Conservation (phyloP, 2,797 vertebrate genomes). For the Poeciliopsis paucimaculata region DNA sequence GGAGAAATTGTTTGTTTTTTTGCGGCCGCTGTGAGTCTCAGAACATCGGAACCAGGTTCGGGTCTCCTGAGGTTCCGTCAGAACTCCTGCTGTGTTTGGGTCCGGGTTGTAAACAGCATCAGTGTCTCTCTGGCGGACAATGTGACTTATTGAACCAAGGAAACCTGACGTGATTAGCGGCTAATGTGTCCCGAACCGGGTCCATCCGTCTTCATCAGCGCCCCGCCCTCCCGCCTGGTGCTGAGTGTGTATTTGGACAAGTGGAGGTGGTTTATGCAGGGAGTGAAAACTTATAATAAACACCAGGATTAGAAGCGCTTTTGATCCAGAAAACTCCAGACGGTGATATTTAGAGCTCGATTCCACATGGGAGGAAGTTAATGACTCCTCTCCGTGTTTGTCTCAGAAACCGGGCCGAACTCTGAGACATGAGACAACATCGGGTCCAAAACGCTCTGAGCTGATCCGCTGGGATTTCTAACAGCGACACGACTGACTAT, state of each 20-base stretch:
- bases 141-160: conserved; percentile 59
- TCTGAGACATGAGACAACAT: neutral
- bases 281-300: conserved; percentile 86
- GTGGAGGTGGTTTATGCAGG: conserved; percentile 77
- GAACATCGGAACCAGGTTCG: neutral
- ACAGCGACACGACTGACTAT: neutral
- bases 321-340: conserved; percentile 68
- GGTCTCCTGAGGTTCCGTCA: neutral
- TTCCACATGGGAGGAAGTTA: conserved; percentile 56
- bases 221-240: conserved; percentile 57
- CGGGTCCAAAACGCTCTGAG: neutral
- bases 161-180: conserved; percentile 78
- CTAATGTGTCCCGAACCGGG: conserved; percentile 68
- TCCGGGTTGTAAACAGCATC: conserved; percentile 34
- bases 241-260: conserved; percentile 82
- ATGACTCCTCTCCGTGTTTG: conserved; percentile 46
- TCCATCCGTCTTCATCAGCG: conserved; percentile 80
- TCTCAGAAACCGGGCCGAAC: conserved; percentile 3
- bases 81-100: conserved; percentile 3
- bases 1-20: neutral
- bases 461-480: neutral
- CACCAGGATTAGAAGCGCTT: conserved; percentile 76
- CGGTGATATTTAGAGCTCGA: conserved; percentile 60
- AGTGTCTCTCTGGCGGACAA: conserved; percentile 42
- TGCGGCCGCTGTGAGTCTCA: neutral